Evolutionary conservation across 2,888 invertebrate species (phyloP), one percentile per base, ranked within the genome.

Genomic region (Xylocampa areola): DNA sequence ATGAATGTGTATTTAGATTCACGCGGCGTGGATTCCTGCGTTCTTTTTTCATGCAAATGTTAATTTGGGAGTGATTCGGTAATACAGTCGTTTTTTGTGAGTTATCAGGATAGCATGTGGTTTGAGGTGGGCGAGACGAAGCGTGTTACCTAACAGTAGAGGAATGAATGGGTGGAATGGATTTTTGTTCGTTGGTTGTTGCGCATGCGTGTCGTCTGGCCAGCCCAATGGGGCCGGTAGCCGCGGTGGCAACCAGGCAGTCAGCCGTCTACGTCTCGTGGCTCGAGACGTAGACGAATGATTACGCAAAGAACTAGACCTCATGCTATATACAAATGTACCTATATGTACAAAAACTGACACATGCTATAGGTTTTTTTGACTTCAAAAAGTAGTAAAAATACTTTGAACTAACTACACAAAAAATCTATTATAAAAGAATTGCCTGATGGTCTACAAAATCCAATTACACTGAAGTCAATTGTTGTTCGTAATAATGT

Each of bases 181-280:
- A 78, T 81, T 84, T 82, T 84, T 73, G 63, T 58, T 76, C 66
- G 68, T 52, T 49, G 13, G 35, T 37, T 21, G 35, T 16, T 55
- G 79, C 87, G 87, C 87, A 86, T 85, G 87, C 86, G 87, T 81
- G 67, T 47, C 51, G 55, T 25, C 19, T 37, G 47, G 53, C 57
- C 53, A 63, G 66, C 68, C 11, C 21, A 11, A 36, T 27, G 25
- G 39, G 40, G 29, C 57, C 23, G 48, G 33, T 21, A 33, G 33
- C 21, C 16, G 25, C 6, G 3, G 39, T n/a, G n/a, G n/a, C n/a
- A 13, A 16, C 25, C 8, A 37, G 44, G 41, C 44, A 44, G 35
- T 32, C 35, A 25, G 33, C n/a, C 35, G 32, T 6, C 39, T 13
- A n/a, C 61, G 36, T 41, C 43, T 43, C 49, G 27, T 37, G 33